A percentile compares a stretch with the other conserved stretches of the same genome.
Conservation (phyloP, 2,797 vertebrate species). For the Acipenser ruthenus region DNA sequence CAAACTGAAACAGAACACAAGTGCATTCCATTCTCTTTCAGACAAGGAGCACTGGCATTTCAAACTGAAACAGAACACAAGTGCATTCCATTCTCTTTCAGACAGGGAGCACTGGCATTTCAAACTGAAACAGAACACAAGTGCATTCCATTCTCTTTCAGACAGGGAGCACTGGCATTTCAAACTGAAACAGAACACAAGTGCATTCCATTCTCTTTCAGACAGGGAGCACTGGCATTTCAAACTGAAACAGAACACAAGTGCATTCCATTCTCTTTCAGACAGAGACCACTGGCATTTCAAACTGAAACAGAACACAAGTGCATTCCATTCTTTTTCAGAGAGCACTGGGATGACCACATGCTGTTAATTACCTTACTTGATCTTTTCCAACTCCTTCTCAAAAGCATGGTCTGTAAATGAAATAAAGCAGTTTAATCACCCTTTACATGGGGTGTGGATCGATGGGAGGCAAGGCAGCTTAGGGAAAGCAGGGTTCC, state of each 20-base stretch:
- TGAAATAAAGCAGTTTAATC: slow-evolving; percentile 86
- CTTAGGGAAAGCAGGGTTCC: slow-evolving; percentile 31
- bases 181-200: neutral
- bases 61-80: neutral
- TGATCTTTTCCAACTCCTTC: slow-evolving; percentile 98
- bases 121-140: neutral
- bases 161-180: neutral
- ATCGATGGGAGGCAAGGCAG: slow-evolving; percentile 3
- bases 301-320: neutral
- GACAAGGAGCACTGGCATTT: neutral
- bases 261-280: too few species aligned
- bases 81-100: neutral
- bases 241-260: too few species aligned
- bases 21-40: neutral
- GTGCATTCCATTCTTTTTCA: slow-evolving; percentile 36
- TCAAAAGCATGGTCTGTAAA: slow-evolving; percentile 97
- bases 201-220: neutral
- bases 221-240: slow-evolving; percentile 7
- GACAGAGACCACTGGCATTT: too few species aligned
- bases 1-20: neutral
- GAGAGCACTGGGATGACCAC: slow-evolving; percentile 34
- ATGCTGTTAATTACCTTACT: slow-evolving; percentile 97
- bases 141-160: neutral
- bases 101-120: too few species aligned
- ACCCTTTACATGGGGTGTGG: slow-evolving; percentile 49